Evolutionary conservation across 2,113 vertebrate species (phyloP).

Genomic region (Hassar affinis): DNA sequence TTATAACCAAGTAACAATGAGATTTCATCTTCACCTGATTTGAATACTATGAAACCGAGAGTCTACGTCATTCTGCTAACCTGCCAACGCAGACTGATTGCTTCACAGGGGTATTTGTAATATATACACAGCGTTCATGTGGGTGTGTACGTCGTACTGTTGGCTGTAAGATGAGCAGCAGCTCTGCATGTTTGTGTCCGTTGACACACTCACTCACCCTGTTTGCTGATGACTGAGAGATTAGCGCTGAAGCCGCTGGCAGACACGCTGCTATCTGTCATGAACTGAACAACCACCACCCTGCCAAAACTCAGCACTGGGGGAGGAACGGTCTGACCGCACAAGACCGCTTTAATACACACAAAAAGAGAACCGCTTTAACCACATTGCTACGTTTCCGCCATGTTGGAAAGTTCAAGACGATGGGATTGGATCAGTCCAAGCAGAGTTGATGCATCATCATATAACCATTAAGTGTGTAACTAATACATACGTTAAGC

Average conservation of each 20-base stretch:
- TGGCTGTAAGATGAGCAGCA: slow-evolving; percentile 23
- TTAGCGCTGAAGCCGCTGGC: slow-evolving; percentile 74
- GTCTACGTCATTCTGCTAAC: no score
- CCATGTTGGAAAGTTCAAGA: not conserved
- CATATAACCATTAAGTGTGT: not conserved
- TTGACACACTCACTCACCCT: slow-evolving; percentile 65
- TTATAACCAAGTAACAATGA: not conserved
- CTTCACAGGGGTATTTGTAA: not conserved
- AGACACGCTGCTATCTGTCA: slow-evolving; percentile 69
- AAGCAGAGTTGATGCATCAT: no score
- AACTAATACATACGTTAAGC: no score
- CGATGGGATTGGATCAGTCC: not conserved
- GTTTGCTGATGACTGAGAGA: slow-evolving; percentile 70
- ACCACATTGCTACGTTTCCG: not conserved
- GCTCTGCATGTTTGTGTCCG: not conserved
- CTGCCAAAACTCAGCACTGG: slow-evolving; percentile 73
- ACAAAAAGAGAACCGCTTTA: slow-evolving; percentile 17
- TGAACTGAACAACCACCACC: slow-evolving; percentile 76
- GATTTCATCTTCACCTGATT: not conserved
- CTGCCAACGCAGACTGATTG: not conserved
- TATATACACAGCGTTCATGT: not conserved
- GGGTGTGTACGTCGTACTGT: slow-evolving; percentile 11
- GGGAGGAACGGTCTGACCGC: slow-evolving; percentile 68
- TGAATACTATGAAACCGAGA: not conserved
- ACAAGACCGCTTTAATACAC: slow-evolving; percentile 68